Conservation (phyloP, 2,888 invertebrate species). For the Dicyrtoma fusca region DNA sequence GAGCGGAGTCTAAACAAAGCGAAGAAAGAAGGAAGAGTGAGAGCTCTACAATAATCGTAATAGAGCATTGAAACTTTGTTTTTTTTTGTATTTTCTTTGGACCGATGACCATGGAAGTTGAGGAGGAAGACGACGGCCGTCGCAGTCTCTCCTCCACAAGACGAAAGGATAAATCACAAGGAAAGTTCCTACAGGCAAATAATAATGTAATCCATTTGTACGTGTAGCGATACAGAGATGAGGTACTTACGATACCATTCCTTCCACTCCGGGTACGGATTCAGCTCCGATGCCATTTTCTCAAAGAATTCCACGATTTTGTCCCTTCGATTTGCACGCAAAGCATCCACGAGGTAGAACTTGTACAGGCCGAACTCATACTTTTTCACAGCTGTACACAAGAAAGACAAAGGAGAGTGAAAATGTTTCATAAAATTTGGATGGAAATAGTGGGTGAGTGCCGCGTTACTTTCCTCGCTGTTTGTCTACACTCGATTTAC, state of each 20-base stretch:
- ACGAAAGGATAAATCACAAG: background rate
- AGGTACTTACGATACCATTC: constrained; percentile 91
- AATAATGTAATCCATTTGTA: no score
- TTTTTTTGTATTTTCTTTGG: background rate
- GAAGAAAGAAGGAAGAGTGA: background rate
- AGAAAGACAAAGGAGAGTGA: constrained; percentile 2
- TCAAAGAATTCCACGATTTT: constrained; percentile 87
- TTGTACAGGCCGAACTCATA: constrained; percentile 64
- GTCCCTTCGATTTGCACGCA: constrained; percentile 78
- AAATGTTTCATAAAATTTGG: constrained; percentile 31
- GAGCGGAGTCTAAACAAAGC: background rate
- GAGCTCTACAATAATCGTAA: background rate
- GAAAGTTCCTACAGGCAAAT: background rate
- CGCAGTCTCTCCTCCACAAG: background rate
- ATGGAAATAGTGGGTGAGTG: constrained; percentile 12
- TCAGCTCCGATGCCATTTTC: constrained; percentile 83
- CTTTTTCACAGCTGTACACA: constrained; percentile 54
- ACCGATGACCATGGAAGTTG: background rate
- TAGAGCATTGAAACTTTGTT: background rate
- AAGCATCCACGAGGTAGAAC: constrained; percentile 85
- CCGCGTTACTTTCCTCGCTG: background rate
- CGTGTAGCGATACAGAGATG: background rate
- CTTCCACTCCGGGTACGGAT: constrained; percentile 89
- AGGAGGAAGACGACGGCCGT: background rate
- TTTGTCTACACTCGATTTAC: constrained; percentile 4